phyloP scores from a whole-genome alignment of 2,797 vertebrate genomes.

The Esox masquinongy region DNA sequence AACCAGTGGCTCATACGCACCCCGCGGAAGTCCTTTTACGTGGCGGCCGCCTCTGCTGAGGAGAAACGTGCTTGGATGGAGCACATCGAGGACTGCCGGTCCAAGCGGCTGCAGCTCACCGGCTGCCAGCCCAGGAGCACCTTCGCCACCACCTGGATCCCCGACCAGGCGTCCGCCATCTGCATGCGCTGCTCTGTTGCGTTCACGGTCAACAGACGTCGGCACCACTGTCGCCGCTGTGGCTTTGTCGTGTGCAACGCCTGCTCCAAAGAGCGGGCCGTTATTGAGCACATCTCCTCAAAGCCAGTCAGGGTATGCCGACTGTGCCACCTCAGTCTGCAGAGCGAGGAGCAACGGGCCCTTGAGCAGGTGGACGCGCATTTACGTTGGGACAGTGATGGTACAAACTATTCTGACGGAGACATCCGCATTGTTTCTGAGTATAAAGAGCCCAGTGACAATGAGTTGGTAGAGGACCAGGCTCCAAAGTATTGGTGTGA shows the following conservation, averaged over 20 bases:
- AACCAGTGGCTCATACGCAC: conserved; percentile 93
- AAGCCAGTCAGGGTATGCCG: conserved; percentile 81
- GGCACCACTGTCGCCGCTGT: conserved; percentile 91
- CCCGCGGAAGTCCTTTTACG: conserved; percentile 88
- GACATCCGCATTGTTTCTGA: conserved; percentile 7
- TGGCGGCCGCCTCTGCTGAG: conserved; percentile 75
- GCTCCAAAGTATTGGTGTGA: neutral
- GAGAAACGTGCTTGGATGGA: conserved; percentile 89
- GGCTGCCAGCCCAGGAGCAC: conserved; percentile 43
- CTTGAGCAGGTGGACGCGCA: neutral
- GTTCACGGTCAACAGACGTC: conserved; percentile 77
- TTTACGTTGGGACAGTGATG: conserved; percentile 36
- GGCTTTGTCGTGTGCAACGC: conserved; percentile 87
- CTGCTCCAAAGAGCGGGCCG: conserved; percentile 81
- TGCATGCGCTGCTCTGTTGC: conserved; percentile 89
- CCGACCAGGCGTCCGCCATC: conserved; percentile 80
- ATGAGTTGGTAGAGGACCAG: conserved; percentile 46
- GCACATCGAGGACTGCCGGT: conserved; percentile 79
- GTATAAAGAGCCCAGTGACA: conserved; percentile 68
- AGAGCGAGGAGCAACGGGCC: conserved; percentile 39
- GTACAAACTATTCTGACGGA: conserved; percentile 16
- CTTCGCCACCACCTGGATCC: conserved; percentile 86
- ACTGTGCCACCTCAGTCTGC: conserved; percentile 72
- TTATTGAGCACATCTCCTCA: conserved; percentile 78
- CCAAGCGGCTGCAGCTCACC: conserved; percentile 61